Conservation (phyloP, 2,113 vertebrate species). For the Otolemur garnettii region DNA sequence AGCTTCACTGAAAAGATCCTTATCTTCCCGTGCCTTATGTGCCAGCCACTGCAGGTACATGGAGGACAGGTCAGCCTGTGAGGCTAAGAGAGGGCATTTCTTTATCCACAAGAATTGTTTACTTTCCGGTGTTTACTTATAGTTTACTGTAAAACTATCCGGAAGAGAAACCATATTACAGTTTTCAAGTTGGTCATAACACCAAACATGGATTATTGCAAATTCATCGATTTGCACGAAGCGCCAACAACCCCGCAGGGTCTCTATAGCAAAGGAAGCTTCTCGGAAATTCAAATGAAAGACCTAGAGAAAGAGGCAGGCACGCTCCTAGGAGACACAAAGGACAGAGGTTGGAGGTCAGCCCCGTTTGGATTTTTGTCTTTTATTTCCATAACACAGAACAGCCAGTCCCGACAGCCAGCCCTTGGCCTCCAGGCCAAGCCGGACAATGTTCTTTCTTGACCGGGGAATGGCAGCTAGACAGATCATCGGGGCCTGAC, state of each 20-base stretch:
- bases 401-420: slow-evolving; percentile 79
- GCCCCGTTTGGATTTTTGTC: slow-evolving; percentile 84
- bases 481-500: slow-evolving; percentile 23
- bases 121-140: neutral
- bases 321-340: slow-evolving; percentile 52
- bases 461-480: slow-evolving; percentile 71
- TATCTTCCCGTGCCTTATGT: too few relatives aligned
- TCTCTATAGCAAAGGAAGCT: neutral
- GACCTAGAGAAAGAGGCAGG: slow-evolving; percentile 45
- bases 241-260: neutral
- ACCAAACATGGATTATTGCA: neutral
- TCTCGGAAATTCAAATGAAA: slow-evolving; percentile 51
- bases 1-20: neutral
- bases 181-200: neutral
- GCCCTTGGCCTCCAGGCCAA: slow-evolving; percentile 77
- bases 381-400: slow-evolving; percentile 79
- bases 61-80: neutral
- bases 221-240: neutral
- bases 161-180: neutral
- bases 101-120: neutral
- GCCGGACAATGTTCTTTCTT: slow-evolving; percentile 69
- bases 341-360: slow-evolving; percentile 71
- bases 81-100: neutral
- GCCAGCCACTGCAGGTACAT: neutral
- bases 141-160: neutral